Evolutionary conservation across 2,113 vertebrate genomes (phyloP).

Genomic region (Burhinus oedicnemus): DNA sequence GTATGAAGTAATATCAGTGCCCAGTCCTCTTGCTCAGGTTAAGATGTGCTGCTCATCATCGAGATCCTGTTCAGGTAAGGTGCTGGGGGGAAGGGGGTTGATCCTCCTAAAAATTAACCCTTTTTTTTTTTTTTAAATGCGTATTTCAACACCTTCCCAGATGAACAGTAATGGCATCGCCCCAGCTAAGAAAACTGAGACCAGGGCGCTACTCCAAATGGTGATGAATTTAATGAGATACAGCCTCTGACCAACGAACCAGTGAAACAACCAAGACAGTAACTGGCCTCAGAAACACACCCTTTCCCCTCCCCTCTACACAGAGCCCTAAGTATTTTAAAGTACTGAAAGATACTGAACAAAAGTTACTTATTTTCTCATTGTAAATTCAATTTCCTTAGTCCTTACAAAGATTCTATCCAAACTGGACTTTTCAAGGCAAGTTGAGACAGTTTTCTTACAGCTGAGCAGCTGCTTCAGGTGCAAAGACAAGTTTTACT

Average conservation of each 20-base stretch:
- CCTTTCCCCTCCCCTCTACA: not conserved
- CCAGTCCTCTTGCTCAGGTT: not conserved
- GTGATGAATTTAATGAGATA: not conserved
- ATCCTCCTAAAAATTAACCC: not conserved
- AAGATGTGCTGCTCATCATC: not conserved
- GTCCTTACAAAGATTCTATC: not conserved
- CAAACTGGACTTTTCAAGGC: not conserved
- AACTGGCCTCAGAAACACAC: not conserved
- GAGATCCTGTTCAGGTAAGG: not conserved
- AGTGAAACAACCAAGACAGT: fast-evolving
- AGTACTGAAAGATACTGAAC: not conserved
- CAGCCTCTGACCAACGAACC: not conserved
- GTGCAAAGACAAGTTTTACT: not conserved
- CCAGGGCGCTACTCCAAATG: not conserved
- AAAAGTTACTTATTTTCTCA: not conserved
- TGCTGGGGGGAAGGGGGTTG: fast-evolving
- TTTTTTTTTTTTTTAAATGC: not conserved
- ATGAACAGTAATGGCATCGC: not conserved
- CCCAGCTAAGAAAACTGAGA: not conserved
- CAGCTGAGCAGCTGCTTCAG: not conserved
- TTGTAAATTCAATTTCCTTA: not conserved
- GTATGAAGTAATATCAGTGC: not conserved
- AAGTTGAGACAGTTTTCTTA: not conserved
- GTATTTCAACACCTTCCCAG: not conserved
- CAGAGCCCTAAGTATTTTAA: not conserved